phyloP scores from a whole-genome alignment of 23 tunicate species.

The Styela clava region DNA sequence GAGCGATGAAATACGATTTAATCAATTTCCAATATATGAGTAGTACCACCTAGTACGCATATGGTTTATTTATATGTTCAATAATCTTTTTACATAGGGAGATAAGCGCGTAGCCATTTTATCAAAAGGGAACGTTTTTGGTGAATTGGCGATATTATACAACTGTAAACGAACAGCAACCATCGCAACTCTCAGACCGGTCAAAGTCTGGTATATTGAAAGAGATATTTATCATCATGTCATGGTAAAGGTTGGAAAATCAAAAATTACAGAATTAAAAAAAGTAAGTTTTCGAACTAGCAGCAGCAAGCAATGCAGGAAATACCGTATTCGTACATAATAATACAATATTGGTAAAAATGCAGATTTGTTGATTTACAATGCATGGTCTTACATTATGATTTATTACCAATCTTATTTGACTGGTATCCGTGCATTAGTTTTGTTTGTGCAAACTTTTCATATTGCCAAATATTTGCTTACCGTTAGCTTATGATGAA shows the following conservation, averaged over 20 bases:
- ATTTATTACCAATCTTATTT: no score
- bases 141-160: slow-evolving; percentile 91
- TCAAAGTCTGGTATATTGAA: slow-evolving; percentile 82
- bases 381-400: no score
- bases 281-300: slow-evolving; percentile 32
- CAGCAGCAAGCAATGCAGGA: no score
- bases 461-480: no score
- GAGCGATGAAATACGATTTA: no score
- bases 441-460: no score
- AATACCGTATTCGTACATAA: neutral
- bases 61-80: no score
- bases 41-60: no score
- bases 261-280: slow-evolving; percentile 46
- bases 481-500: no score
- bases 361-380: no score
- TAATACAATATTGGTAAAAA: neutral
- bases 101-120: neutral
- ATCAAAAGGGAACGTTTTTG: slow-evolving; percentile 47
- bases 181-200: slow-evolving; percentile 65
- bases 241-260: slow-evolving; percentile 57
- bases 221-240: slow-evolving; percentile 64
- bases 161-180: slow-evolving; percentile 95
- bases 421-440: no score
- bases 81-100: slow-evolving; percentile 34
- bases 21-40: no score